These are phyloP conservation scores for Acropora tenuis DNA, from an alignment of 64 coral and sea anemone species.

Conservation along the genomic window DNA sequence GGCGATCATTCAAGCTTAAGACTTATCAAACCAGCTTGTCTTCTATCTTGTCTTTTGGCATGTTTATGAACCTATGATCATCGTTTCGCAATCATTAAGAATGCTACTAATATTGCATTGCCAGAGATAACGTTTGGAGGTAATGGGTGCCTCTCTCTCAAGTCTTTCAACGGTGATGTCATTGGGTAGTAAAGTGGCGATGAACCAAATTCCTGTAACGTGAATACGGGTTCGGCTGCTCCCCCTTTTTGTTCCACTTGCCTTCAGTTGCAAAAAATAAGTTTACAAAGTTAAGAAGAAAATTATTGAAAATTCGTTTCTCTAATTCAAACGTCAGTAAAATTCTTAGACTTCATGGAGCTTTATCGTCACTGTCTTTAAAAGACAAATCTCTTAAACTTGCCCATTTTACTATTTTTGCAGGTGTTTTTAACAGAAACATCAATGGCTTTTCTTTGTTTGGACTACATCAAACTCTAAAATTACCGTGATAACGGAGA, in stretches of 20 bases:
- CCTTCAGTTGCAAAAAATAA: background rate
- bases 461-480: background rate
- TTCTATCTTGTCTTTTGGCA: background rate
- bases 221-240: background rate
- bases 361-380: background rate
- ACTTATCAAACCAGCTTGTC: background rate
- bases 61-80: background rate
- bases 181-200: background rate
- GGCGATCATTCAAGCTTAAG: no score
- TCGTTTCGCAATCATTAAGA: no score
- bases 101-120: background rate
- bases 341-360: background rate
- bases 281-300: background rate
- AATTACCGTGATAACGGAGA: constrained; percentile 14
- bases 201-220: background rate
- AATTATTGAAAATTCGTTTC: no score
- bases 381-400: constrained; percentile 15
- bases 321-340: background rate
- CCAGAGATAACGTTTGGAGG: background rate
- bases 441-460: background rate
- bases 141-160: background rate
- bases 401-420: background rate
- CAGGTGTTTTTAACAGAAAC: background rate
- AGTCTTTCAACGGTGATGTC: constrained; percentile 4
- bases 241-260: background rate